Evolutionary conservation across 2,888 invertebrate genomes (phyloP), one percentile per base, ranked within the genome.

Genomic region (Drosophila falleni): DNA sequence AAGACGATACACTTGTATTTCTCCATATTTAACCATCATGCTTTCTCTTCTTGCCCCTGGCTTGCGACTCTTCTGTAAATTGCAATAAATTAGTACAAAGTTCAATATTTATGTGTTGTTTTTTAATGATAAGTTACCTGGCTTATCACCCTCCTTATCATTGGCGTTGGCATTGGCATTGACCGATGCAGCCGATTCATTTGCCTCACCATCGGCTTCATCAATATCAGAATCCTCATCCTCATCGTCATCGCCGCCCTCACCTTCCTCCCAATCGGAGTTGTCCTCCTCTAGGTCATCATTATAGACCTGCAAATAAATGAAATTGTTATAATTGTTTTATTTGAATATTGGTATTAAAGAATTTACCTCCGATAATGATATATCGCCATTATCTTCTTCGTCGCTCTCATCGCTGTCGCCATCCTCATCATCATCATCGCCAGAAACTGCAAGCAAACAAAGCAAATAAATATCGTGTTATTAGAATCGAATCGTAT

Each of bases 11-110:
- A 84, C 67, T 73, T 82, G 58, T 63, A 64, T 72, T 73, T 69
- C 47, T 69, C 47, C 23, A 47, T 44, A 26, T 16, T 91, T 93
- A 93, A 90, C 92, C 95, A 91, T 95, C 95, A 90, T 94, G 94
- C 94, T 96, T 96, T 94, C 95, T 94, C 91, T 95, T 96, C 93
- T 95, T 95, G 85, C 95, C 95, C 92, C 95, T 93, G 68, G 94
- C 94, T 81, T 95, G 89, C 78, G 93, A 93, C 60, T 93, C 94
- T 47, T 93, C 94, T 81, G 60, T 15, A 66, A 46, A 63, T 61
- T 35, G 42, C 0, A n/a, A 55, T 37, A 16, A 44, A 59, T 49
- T 5, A 49, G 5, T 41, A 3, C 0, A 23, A 10, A 16, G 1
- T 26, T 39, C 6, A 33, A 19, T 29, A 16, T 33, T 49, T 5